Percentiles rank a stretch among this genome's conserved stretches.
Evolutionary conservation across 2,113 vertebrate genomes (phyloP).

Genomic region (Phrynosoma blainvillii): DNA sequence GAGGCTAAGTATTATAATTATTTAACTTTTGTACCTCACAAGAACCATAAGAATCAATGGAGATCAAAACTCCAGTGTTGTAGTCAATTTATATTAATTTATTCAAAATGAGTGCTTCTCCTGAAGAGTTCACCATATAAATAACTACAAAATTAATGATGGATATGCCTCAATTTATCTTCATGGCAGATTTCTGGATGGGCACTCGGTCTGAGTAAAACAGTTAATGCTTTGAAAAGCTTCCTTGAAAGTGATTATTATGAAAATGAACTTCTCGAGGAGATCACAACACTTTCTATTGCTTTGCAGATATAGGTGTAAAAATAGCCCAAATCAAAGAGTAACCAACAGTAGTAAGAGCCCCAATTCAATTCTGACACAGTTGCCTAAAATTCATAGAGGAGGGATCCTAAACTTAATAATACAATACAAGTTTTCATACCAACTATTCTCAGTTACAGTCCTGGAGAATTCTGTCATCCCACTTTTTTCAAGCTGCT

Average conservation of each 20-base stretch:
- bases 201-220: conserved; percentile 32
- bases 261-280: conserved; percentile 15
- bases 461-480: too few relatives aligned
- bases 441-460: too few relatives aligned
- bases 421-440: too few relatives aligned
- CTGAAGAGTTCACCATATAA: conserved; percentile 45
- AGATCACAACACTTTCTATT: background rate
- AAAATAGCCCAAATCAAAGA: too few relatives aligned
- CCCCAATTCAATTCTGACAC: too few relatives aligned
- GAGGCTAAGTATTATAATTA: background rate
- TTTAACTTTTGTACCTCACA: background rate
- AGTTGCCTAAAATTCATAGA: too few relatives aligned
- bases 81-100: conserved; percentile 11
- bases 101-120: conserved; percentile 32
- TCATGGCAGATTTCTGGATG: conserved; percentile 47
- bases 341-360: too few relatives aligned
- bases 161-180: conserved; percentile 54
- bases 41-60: background rate
- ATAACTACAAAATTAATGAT: conserved; percentile 40
- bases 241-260: background rate
- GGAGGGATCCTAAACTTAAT: too few relatives aligned
- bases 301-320: background rate
- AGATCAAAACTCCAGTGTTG: background rate
- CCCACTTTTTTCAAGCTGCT: too few relatives aligned
- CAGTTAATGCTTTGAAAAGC: background rate